Conservation (phyloP, 2,888 invertebrate genomes). For the Muschampia staudingeri region DNA sequence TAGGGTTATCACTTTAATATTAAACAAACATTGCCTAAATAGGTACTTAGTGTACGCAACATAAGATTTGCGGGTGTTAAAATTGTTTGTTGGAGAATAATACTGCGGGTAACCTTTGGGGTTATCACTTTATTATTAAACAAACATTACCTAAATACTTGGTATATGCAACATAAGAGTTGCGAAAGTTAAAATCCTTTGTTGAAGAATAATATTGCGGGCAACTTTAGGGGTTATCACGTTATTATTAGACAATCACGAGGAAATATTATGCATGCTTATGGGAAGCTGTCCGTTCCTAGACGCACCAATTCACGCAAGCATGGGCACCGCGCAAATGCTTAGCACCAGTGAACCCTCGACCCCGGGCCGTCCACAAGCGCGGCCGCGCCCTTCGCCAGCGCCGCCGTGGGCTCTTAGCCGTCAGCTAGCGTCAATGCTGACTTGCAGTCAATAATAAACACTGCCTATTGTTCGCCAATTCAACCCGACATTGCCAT, state of each 20-base stretch:
- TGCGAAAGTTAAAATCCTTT: background rate
- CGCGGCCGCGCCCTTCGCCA: background rate
- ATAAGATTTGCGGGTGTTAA: background rate
- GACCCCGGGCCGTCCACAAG: background rate
- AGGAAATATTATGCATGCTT: background rate
- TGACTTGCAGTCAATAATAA: background rate
- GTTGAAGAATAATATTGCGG: conserved; percentile 41
- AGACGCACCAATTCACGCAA: background rate
- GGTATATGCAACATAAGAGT: background rate
- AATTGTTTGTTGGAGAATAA: background rate
- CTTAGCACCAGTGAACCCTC: background rate
- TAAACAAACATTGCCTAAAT: background rate
- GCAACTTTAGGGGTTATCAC: conserved; percentile 44
- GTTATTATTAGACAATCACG: conserved; percentile 16
- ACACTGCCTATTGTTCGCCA: too few species aligned
- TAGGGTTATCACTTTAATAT: conserved; percentile 24
- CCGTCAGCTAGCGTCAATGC: background rate
- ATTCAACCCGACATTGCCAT: conserved; percentile 58
- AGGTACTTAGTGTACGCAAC: background rate
- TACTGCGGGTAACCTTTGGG: conserved; percentile 16
- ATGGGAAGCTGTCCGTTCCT: background rate
- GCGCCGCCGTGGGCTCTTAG: background rate
- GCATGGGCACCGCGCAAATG: background rate
- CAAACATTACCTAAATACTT: background rate
- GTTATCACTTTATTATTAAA: conserved; percentile 25